phyloP scores from a whole-genome alignment of 2,888 invertebrate genomes.

The Limnephilus auricula region DNA sequence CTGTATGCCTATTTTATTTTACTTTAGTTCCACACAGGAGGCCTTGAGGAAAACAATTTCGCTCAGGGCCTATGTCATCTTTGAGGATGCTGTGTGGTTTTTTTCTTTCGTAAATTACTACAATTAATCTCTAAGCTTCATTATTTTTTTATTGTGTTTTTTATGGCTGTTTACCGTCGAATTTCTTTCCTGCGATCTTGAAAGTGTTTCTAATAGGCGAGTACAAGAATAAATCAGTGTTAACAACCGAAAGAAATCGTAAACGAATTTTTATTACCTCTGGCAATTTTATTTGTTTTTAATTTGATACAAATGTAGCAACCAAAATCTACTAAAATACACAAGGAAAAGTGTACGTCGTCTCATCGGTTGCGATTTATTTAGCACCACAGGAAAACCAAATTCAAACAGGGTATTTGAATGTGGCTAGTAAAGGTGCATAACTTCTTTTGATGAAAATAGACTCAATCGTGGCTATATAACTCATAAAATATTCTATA shows the following conservation, averaged over 20 bases:
- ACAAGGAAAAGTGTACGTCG: not conserved
- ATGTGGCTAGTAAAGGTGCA: conserved; percentile 57
- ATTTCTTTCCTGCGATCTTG: not conserved
- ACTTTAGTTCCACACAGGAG: too few species aligned
- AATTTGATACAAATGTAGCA: not conserved
- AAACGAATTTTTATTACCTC: not conserved
- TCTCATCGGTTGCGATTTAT: conserved; percentile 46
- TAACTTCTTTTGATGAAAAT: not conserved
- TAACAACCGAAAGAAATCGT: not conserved
- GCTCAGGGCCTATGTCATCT: too few species aligned
- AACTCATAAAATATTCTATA: not conserved
- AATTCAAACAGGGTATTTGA: conserved; percentile 41
- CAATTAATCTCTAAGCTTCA: too few species aligned
- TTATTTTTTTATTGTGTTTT: not conserved
- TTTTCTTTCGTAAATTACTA: too few species aligned
- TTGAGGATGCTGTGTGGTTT: too few species aligned
- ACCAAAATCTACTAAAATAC: not conserved
- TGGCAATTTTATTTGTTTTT: not conserved
- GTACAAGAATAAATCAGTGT: not conserved
- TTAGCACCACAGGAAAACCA: conserved; percentile 59
- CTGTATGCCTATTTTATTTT: too few species aligned
- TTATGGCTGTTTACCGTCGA: not conserved
- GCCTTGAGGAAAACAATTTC: too few species aligned
- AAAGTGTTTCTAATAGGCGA: not conserved
- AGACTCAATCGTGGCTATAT: not conserved